Evolutionary conservation across 2,113 vertebrate species (phyloP).

Genomic region (Paralichthys olivaceus): DNA sequence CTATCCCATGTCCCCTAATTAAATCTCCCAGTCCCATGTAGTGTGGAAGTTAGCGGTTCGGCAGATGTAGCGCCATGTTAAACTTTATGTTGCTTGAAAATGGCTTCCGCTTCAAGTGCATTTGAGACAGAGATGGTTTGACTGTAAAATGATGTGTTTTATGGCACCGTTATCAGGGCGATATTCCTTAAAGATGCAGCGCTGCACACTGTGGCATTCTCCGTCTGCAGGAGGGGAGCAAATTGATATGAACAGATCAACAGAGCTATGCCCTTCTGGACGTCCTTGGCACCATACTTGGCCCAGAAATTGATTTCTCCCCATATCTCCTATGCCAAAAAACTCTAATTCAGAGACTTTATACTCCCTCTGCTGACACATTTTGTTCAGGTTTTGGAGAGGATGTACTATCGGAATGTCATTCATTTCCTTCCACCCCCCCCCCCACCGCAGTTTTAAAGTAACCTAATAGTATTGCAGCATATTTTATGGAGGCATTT

Average conservation of each 20-base stretch:
- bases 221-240: conserved; percentile 73
- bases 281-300: conserved; percentile 79
- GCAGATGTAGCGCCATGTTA: conserved; percentile 99
- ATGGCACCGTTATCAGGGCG: conserved; percentile 82
- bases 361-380: conserved; percentile 75
- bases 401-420: conserved; percentile 66
- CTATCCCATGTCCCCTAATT: conserved; percentile 85
- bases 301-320: conserved; percentile 79
- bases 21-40: conserved; percentile 90
- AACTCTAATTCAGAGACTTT: conserved; percentile 76
- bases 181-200: conserved; percentile 84
- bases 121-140: conserved; percentile 90
- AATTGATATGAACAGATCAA: conserved; percentile 80
- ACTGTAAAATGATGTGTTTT: conserved; percentile 96
- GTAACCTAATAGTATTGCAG: conserved; percentile 59
- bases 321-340: conserved; percentile 76
- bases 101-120: conserved; percentile 93
- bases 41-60: conserved; percentile 91
- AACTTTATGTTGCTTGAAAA: conserved; percentile 99
- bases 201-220: conserved; percentile 71
- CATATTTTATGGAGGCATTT: conserved; percentile 40
- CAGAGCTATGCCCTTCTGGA: conserved; percentile 78
- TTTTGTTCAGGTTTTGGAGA: conserved; percentile 73
- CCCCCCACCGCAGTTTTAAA: conserved; percentile 41
- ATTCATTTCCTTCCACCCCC: conserved; percentile 59